Conservation (phyloP, 2,113 vertebrate genomes). For the Lycaon pictus region DNA sequence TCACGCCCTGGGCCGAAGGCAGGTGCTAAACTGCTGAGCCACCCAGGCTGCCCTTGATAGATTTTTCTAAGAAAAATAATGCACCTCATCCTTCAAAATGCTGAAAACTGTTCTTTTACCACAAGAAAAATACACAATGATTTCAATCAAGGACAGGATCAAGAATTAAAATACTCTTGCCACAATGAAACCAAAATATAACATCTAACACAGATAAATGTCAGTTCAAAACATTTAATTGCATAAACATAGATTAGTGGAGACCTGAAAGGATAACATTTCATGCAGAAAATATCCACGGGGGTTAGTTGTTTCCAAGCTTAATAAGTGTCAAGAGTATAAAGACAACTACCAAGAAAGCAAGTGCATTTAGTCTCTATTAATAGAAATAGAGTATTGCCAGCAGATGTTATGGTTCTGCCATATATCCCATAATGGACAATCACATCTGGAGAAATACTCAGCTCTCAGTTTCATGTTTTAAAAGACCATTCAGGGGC, state of each 20-base stretch:
- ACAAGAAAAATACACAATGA: slow-evolving; percentile 40
- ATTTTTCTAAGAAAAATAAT: slow-evolving; percentile 61
- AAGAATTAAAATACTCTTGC: slow-evolving; percentile 60
- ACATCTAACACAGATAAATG: slow-evolving; percentile 59
- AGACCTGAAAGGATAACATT: slow-evolving; percentile 56
- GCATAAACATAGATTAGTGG: slow-evolving; percentile 30
- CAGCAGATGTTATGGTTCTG: slow-evolving; percentile 23
- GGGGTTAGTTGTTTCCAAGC: slow-evolving; percentile 4
- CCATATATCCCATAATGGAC: slow-evolving; percentile 1
- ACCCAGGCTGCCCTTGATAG: background rate
- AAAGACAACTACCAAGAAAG: slow-evolving; percentile 37
- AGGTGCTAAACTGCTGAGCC: too few relatives aligned
- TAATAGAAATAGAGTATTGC: slow-evolving; percentile 53
- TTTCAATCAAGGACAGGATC: slow-evolving; percentile 65
- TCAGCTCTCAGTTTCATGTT: slow-evolving; percentile 38
- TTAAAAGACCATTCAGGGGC: background rate
- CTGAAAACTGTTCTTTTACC: slow-evolving; percentile 36
- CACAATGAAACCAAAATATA: slow-evolving; percentile 57
- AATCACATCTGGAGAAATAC: slow-evolving; percentile 25
- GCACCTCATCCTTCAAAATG: background rate
- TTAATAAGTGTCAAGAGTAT: slow-evolving; percentile 46
- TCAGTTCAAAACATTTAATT: slow-evolving; percentile 65
- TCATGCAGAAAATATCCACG: slow-evolving; percentile 61
- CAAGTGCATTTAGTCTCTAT: slow-evolving; percentile 51
- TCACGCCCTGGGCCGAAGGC: too few relatives aligned